A percentile compares a stretch with the other conserved stretches of the same genome.
phyloP scores from a whole-genome alignment of 2,113 vertebrate genomes.

The Elaphurus davidianus region DNA sequence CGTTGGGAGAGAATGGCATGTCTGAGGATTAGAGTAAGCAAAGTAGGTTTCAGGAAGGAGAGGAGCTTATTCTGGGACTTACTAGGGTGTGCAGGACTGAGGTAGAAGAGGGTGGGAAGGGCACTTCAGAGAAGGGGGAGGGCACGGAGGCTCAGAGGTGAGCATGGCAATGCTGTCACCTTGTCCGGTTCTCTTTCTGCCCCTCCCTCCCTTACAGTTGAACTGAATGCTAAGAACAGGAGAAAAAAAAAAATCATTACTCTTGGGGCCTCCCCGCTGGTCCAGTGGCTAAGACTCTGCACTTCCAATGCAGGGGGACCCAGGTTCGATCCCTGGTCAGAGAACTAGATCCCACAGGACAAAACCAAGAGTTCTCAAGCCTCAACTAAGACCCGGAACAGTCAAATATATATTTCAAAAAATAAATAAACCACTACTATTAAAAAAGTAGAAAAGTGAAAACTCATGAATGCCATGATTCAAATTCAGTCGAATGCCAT shows the following conservation, averaged over 20 bases:
- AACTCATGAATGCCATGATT: neutral
- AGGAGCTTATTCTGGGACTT: neutral
- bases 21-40: neutral
- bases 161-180: rapidly evolving
- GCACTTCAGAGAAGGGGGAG: neutral
- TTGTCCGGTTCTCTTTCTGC: neutral
- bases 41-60: neutral
- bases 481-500: neutral
- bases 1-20: neutral
- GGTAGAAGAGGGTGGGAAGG: neutral
- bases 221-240: neutral
- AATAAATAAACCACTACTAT: neutral
- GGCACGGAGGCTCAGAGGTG: neutral
- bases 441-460: neutral
- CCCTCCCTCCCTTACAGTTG: neutral
- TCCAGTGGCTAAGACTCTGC: neutral
- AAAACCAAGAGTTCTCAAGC: neutral
- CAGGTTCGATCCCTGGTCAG: neutral
- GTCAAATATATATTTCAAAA: neutral
- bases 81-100: neutral
- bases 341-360: neutral
- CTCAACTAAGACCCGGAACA: neutral
- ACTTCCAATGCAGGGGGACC: neutral
- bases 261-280: neutral
- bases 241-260: neutral